Conservation (phyloP, 2,888 invertebrate genomes). For the Aphelenchoides bicaudatus region DNA sequence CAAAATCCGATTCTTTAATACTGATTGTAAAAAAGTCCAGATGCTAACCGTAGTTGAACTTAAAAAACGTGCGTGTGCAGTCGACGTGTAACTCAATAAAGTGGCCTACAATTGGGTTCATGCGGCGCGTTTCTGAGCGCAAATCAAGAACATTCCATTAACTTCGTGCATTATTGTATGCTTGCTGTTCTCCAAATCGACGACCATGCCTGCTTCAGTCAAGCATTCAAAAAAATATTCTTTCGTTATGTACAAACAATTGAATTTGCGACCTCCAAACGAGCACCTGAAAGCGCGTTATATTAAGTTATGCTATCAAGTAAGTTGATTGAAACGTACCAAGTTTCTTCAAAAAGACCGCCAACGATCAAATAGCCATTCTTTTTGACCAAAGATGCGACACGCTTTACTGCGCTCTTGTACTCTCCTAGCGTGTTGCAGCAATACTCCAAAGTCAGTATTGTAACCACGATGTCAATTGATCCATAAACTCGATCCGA, state of each 20-base stretch:
- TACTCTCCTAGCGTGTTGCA: constrained; percentile 50
- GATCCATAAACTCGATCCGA: constrained; percentile 37
- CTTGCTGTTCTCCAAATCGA: constrained; percentile 38
- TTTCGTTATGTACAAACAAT: constrained; percentile 53
- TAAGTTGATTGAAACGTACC: constrained; percentile 46
- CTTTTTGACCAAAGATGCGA: constrained; percentile 36
- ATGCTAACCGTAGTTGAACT: no score
- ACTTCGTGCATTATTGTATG: constrained; percentile 42
- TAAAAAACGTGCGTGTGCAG: no score
- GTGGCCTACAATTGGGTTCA: no score
- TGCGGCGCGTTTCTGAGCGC: constrained; percentile 44
- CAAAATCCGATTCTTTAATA: no score
- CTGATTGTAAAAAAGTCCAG: no score
- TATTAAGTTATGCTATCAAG: no score
- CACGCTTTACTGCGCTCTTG: constrained; percentile 39
- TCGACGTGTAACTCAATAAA: no score
- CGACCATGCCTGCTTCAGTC: constrained; percentile 42
- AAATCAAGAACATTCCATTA: constrained; percentile 56
- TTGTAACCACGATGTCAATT: constrained; percentile 47
- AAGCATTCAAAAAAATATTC: constrained; percentile 48
- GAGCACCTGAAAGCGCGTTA: no score
- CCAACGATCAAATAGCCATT: constrained; percentile 52
- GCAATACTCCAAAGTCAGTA: constrained; percentile 59
- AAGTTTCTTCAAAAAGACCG: constrained; percentile 56
- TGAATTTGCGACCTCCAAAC: constrained; percentile 55